phyloP scores from a whole-genome alignment of 2,888 invertebrate genomes.

The Chymomyza procnemis region DNA sequence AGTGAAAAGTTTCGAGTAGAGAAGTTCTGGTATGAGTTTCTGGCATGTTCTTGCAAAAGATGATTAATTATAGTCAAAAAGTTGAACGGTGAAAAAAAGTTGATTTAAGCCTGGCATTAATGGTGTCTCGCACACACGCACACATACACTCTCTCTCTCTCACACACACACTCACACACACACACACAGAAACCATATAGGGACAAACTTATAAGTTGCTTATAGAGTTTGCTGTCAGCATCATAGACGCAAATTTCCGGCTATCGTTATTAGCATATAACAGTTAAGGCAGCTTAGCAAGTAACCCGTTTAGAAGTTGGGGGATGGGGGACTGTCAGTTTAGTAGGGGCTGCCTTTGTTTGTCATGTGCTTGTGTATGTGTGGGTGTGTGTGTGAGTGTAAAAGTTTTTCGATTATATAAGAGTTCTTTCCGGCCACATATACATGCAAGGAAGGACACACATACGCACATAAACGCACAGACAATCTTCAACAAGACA shows the following conservation, averaged over 20 bases:
- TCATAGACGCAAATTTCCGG: conserved; percentile 19
- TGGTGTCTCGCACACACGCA: not conserved
- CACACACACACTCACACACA: not conserved
- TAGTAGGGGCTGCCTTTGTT: not conserved
- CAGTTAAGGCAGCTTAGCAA: conserved; percentile 26
- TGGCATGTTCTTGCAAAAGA: conserved; percentile 25
- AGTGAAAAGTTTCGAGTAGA: conserved; percentile 31
- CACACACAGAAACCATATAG: not conserved
- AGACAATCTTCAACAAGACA: conserved; percentile 6
- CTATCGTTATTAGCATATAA: conserved; percentile 49
- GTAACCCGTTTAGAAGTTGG: not conserved
- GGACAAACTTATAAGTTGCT: not conserved
- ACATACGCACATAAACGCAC: conserved; percentile 2
- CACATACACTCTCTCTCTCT: too few relatives aligned
- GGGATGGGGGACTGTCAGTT: not conserved
- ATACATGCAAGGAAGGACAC: too few relatives aligned
- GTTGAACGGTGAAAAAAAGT: conserved; percentile 58
- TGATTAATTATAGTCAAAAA: conserved; percentile 62
- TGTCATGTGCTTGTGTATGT: not conserved
- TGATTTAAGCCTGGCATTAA: conserved; percentile 31
- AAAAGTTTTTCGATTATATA: conserved; percentile 68
- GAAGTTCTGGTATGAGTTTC: not conserved
- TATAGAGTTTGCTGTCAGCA: conserved; percentile 9
- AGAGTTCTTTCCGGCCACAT: conserved; percentile 39
- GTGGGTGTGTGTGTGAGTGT: conserved; percentile 14